These are phyloP conservation scores for Sarcophaga carnaria DNA, from an alignment of 2,888 invertebrate species.

Conservation along the genomic window DNA sequence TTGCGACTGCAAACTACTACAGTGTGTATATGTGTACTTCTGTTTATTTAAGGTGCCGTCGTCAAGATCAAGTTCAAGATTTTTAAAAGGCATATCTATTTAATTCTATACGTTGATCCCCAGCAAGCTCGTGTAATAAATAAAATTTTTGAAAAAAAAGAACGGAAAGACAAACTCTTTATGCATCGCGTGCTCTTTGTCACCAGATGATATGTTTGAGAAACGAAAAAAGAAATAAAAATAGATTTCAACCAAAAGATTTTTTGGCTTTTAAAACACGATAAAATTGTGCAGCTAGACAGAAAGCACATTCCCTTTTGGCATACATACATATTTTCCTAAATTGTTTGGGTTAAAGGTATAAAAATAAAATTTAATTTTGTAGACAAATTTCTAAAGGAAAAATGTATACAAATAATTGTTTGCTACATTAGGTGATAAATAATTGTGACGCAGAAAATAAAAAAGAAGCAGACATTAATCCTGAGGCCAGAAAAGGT, in stretches of 20 bases:
- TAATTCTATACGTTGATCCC: constrained; percentile 58
- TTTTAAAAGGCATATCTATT: constrained; percentile 65
- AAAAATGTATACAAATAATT: not conserved
- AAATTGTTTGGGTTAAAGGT: constrained; percentile 33
- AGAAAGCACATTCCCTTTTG: constrained; percentile 55
- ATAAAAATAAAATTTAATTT: not conserved
- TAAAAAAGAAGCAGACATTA: too few relatives aligned
- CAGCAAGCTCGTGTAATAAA: constrained; percentile 51
- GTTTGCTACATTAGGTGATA: not conserved
- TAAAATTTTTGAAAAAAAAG: constrained; percentile 42
- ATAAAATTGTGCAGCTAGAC: constrained; percentile 30
- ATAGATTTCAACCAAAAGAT: constrained; percentile 48
- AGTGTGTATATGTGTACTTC: constrained; percentile 5
- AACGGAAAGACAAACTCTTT: not conserved
- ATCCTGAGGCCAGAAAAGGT: too few relatives aligned
- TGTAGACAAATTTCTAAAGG: not conserved
- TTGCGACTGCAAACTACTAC: not conserved
- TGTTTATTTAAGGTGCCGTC: constrained; percentile 18
- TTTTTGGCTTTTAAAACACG: constrained; percentile 53
- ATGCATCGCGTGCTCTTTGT: constrained; percentile 62
- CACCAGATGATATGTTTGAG: constrained; percentile 37
- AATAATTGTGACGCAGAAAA: not conserved
- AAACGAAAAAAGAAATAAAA: constrained; percentile 24
- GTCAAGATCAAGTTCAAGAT: constrained; percentile 80
- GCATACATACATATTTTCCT: constrained; percentile 45